These are phyloP conservation scores for Epizoanthus stellaris DNA, from an alignment of 92 coral and sea anemone species.

Conservation along the genomic window DNA sequence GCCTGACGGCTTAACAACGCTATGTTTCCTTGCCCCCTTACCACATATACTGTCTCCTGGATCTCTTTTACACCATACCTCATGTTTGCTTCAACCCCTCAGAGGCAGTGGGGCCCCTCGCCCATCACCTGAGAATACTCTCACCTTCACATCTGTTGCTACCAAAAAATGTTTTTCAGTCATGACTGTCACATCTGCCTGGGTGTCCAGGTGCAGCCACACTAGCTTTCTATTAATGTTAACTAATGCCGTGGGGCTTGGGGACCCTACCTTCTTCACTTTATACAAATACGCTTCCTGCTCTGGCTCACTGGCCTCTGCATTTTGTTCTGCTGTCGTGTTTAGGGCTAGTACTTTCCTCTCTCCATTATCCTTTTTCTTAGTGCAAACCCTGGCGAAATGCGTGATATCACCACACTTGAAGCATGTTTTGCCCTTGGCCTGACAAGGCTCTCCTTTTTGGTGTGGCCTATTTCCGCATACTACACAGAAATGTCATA, in stretches of 20 bases:
- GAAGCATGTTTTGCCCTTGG: not conserved
- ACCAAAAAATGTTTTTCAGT: slow-evolving; percentile 10
- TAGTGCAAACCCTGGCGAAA: too few species aligned
- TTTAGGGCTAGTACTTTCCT: too few species aligned
- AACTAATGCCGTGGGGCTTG: too few species aligned
- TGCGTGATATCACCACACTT: too few species aligned
- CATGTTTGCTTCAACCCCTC: slow-evolving; percentile 13
- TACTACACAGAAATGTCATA: not conserved
- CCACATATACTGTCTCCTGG: slow-evolving; percentile 20
- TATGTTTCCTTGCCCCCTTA: slow-evolving; percentile 36
- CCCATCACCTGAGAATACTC: slow-evolving; percentile 42
- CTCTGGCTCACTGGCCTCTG: too few species aligned
- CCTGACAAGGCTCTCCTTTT: not conserved
- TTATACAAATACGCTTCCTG: too few species aligned
- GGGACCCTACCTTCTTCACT: too few species aligned
- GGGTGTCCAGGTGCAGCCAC: slow-evolving; percentile 19
- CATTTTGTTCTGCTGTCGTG: too few species aligned
- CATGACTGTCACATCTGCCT: slow-evolving; percentile 41
- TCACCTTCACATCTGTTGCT: slow-evolving; percentile 25
- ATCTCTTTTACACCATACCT: not conserved
- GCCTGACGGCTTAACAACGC: slow-evolving; percentile 41
- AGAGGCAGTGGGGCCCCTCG: slow-evolving; percentile 28
- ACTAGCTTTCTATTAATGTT: too few species aligned
- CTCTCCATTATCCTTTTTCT: too few species aligned
- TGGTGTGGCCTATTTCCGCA: slow-evolving; percentile 37